These are phyloP conservation scores for Drosophila pseudoananassae DNA, from an alignment of 1,140 invertebrate species.

Conservation along the genomic window DNA sequence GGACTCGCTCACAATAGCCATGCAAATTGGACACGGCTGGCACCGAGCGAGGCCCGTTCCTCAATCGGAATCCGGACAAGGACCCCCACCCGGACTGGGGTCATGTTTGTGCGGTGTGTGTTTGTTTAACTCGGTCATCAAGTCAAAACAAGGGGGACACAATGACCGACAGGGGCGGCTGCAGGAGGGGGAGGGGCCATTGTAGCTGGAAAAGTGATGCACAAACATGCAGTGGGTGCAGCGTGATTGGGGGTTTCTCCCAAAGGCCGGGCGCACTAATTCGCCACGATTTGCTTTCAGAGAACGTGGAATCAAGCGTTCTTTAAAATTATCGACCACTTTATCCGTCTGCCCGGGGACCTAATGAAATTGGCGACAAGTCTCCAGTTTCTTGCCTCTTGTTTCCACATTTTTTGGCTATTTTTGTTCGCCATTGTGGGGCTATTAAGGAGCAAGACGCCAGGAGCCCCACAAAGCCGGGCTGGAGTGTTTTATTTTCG, in stretches of 20 bases:
- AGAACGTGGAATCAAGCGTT: constrained; percentile 1
- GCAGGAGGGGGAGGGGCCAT: not conserved
- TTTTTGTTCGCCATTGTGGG: not conserved
- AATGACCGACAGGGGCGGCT: not conserved
- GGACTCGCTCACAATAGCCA: constrained; percentile 22
- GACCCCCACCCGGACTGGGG: not conserved
- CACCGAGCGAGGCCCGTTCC: constrained; percentile 1
- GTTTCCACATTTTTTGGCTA: not conserved
- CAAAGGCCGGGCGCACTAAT: constrained; percentile 9
- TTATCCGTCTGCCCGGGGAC: too few species aligned
- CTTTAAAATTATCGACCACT: not conserved
- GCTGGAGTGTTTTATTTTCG: constrained; percentile 24
- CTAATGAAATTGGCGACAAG: not conserved
- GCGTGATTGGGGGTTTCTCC: constrained; percentile 36
- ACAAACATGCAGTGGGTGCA: constrained; percentile 13
- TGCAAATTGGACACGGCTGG: constrained; percentile 44
- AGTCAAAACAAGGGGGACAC: constrained; percentile 42
- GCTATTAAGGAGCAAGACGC: not conserved
- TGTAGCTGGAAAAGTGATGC: not conserved
- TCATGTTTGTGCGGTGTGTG: constrained; percentile 41
- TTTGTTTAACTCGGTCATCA: constrained; percentile 49
- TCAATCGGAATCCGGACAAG: not conserved
- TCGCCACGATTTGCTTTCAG: constrained; percentile 11
- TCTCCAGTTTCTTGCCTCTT: not conserved
- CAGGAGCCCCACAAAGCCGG: not conserved